phyloP scores from a whole-genome alignment of 2,888 invertebrate genomes.

The Atethmia centrago region DNA sequence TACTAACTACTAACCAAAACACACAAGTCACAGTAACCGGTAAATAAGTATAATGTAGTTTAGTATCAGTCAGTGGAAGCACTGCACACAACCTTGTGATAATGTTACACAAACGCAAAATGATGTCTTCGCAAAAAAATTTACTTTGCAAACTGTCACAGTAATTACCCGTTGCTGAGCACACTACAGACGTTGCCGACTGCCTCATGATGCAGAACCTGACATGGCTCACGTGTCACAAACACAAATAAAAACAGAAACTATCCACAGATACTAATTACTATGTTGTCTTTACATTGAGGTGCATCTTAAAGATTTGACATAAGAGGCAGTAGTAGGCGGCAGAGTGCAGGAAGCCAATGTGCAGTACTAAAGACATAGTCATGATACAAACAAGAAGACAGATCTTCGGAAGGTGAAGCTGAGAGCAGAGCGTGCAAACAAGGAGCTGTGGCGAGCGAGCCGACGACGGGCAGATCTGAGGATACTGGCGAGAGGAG shows the following conservation, averaged over 20 bases:
- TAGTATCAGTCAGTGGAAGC: conserved; percentile 19
- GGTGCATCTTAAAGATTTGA: conserved; percentile 7
- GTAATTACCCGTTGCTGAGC: conserved; percentile 37
- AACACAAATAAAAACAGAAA: not conserved
- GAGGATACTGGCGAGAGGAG: not conserved
- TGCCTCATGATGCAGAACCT: not conserved
- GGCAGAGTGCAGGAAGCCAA: conserved; percentile 62
- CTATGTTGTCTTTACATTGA: not conserved
- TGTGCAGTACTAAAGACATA: conserved; percentile 60
- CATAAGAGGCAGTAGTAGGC: conserved; percentile 19
- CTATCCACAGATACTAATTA: not conserved
- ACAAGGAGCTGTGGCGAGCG: conserved; percentile 2
- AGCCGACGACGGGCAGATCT: not conserved
- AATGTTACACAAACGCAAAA: conserved; percentile 72
- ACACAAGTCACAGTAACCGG: conserved; percentile 15
- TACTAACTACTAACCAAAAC: not conserved
- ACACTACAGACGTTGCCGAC: not conserved
- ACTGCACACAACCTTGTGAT: conserved; percentile 68
- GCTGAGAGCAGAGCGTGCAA: conserved; percentile 50
- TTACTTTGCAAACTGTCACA: conserved; percentile 35
- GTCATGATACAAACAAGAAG: conserved; percentile 10
- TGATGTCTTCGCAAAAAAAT: conserved; percentile 53
- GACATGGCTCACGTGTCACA: not conserved
- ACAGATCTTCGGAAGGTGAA: conserved; percentile 21
- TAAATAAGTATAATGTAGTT: conserved; percentile 21